These are phyloP conservation scores for Cryptocephalus moraei DNA, from an alignment of 2,888 invertebrate species.

Conservation along the genomic window DNA sequence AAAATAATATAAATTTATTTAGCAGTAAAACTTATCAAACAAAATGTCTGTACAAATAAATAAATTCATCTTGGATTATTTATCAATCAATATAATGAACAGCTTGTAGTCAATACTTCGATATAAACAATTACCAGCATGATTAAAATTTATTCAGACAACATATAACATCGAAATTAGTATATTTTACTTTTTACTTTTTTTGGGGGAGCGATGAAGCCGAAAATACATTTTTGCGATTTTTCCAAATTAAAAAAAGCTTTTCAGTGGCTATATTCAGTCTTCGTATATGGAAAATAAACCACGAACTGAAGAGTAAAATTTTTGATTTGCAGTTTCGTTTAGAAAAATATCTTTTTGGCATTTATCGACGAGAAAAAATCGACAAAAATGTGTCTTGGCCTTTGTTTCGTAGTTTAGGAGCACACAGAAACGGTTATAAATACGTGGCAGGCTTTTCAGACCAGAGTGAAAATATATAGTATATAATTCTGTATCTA, in stretches of 20 bases:
- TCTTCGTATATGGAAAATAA: too few relatives aligned
- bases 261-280: too few relatives aligned
- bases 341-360: too few relatives aligned
- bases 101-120: constrained; percentile 18
- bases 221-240: not conserved
- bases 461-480: constrained; percentile 25
- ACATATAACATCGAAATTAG: constrained; percentile 38
- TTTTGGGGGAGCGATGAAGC: not conserved
- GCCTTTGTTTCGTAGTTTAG: constrained; percentile 3
- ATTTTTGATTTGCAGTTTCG: too few relatives aligned
- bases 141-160: constrained; percentile 28
- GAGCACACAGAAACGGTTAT: constrained; percentile 19
- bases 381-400: not conserved
- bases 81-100: constrained; percentile 22
- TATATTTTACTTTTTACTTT: constrained; percentile 21
- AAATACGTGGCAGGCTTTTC: constrained; percentile 22
- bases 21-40: constrained; percentile 28
- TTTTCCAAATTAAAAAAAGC: too few relatives aligned
- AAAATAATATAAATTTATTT: constrained; percentile 29
- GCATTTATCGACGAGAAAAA: not conserved
- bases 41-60: constrained; percentile 30
- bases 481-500: constrained; percentile 12
- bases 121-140: constrained; percentile 34
- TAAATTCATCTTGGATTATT: constrained; percentile 6
- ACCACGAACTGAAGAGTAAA: too few relatives aligned